Evolutionary conservation across 2,797 vertebrate species (phyloP), one percentile per base, ranked within the genome.

Genomic region (Clarias laeviceps): DNA sequence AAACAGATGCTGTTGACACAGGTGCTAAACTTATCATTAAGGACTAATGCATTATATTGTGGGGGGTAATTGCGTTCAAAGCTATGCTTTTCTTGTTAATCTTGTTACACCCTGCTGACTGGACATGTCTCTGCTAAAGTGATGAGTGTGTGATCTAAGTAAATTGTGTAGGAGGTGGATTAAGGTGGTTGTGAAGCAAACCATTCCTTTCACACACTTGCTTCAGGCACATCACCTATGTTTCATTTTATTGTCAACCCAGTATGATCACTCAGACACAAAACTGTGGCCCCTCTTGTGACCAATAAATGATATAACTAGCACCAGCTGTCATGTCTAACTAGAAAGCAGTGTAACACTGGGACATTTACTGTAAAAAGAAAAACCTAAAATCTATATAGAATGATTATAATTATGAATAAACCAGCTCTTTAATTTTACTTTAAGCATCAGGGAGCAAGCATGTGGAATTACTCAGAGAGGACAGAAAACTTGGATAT

Each of bases 1-100:
- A 82, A 83, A 73, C 82, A 86, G 17, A 82, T 50, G 87, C 82
- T 94, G 93, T 94, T 94, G 93, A 94, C 91, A 93, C 93, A 94
- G 93, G 93, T 94, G 94, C 85, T 82, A 64, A 81, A 91, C 80
- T 37, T 90, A 88, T 88, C 82, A 84, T 90, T 91, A 92, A 93
- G 91, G 90, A 90, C 82, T 87, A 82, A 59, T 78, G 66, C 88
- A 90, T 89, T 66, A 89, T 90, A 88, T 82, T 86, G 90, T 92
- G 91, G 92, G 90, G 91, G 92, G 92, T 85, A 88, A 88, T 91
- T 91, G 85, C 88, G 83, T 84, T 82, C 54, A 40, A 76, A 87
- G 82, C 40, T 65, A 81, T 61, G 15, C 80, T 86, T 90, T 79
- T 24, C 85, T 89, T 91, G 64, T 89, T 83, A 88, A 86, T 85